A percentile compares a stretch with the other conserved stretches of the same genome.
Conservation (phyloP, 2,888 invertebrate genomes). For the Folsomia manolachei region DNA sequence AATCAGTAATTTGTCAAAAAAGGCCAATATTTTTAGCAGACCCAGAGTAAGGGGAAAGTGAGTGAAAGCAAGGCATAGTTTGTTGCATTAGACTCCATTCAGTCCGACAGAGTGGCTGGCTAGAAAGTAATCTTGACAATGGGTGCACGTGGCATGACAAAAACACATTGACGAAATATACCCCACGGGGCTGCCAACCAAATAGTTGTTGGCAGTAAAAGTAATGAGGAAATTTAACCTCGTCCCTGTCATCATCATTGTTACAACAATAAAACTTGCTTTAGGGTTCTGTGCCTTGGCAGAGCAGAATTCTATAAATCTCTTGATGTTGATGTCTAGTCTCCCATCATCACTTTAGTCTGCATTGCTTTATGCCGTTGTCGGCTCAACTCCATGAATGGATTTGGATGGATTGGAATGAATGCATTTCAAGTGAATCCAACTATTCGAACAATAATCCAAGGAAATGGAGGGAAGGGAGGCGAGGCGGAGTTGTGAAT, state of each 20-base stretch:
- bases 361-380: too few relatives aligned
- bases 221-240: not conserved
- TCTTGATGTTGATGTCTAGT: not conserved
- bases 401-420: not conserved
- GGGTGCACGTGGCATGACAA: not conserved
- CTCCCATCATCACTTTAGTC: not conserved
- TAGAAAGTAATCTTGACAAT: not conserved
- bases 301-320: not conserved
- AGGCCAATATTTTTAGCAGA: too few relatives aligned
- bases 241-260: not conserved
- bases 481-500: not conserved
- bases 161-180: not conserved
- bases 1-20: too few relatives aligned
- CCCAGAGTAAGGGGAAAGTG: too few relatives aligned
- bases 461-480: not conserved
- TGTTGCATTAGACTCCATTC: too few relatives aligned
- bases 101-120: too few relatives aligned
- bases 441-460: too few relatives aligned
- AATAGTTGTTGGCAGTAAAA: not conserved
- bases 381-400: not conserved
- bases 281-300: not conserved
- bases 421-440: too few relatives aligned
- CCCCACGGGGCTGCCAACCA: not conserved
- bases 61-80: not conserved
- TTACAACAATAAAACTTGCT: not conserved